Conservation (phyloP, 2,797 vertebrate species). For the Novumbra hubbsi region DNA sequence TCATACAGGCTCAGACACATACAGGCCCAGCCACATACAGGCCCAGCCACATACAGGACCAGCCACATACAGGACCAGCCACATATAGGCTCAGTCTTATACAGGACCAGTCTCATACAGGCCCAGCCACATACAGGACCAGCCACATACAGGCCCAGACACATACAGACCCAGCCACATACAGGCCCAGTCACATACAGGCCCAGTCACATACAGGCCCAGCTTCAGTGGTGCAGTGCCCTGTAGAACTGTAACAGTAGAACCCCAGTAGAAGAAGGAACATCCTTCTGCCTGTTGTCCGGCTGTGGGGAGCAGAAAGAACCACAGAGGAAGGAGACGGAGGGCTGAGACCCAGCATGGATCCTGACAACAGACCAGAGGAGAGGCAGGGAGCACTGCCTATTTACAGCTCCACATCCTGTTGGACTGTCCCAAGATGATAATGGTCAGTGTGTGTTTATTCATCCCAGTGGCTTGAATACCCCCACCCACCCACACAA, state of each 20-base stretch:
- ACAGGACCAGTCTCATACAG: neutral
- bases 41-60: neutral
- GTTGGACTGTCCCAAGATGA: slow-evolving; percentile 24
- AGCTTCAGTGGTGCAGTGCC: slow-evolving; percentile 19
- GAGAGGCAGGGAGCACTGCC: slow-evolving; percentile 30
- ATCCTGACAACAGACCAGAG: slow-evolving; percentile 33
- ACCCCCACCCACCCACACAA: neutral
- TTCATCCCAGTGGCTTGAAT: neutral
- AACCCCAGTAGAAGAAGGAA: slow-evolving; percentile 24
- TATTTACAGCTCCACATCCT: slow-evolving; percentile 21
- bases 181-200: neutral
- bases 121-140: neutral
- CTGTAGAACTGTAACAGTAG: neutral
- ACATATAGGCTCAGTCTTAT: neutral
- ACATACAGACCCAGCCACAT: neutral
- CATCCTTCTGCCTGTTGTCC: slow-evolving; percentile 47
- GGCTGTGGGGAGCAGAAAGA: slow-evolving; percentile 17
- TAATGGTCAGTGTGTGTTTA: slow-evolving; percentile 10
- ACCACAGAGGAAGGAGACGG: slow-evolving; percentile 18
- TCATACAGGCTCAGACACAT: neutral
- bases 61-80: neutral
- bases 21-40: neutral
- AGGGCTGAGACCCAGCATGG: slow-evolving; percentile 28
- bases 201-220: neutral
- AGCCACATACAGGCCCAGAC: neutral